These are phyloP conservation scores for Anhinga rufa DNA, from an alignment of 2,113 vertebrate species.

Conservation along the genomic window DNA sequence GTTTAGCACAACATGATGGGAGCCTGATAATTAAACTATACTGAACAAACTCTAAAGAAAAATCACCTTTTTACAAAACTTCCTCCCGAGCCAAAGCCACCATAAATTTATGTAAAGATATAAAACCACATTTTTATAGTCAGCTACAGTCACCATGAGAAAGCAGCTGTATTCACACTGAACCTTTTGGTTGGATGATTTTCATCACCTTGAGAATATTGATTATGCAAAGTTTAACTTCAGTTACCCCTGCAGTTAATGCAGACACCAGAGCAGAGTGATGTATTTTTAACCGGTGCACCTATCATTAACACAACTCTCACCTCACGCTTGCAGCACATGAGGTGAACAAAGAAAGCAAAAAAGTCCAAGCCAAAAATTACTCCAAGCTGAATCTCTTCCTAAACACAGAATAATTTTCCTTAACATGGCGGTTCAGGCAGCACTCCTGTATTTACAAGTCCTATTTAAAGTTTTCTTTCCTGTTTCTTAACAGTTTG, in stretches of 20 bases:
- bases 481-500: neutral
- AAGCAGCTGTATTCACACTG: neutral
- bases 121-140: neutral
- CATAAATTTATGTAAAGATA: neutral
- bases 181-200: neutral
- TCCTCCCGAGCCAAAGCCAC: neutral
- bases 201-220: neutral
- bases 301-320: neutral
- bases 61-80: neutral
- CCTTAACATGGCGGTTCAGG: neutral
- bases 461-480: neutral
- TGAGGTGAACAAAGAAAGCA: neutral
- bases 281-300: neutral
- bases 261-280: fast-evolving
- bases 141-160: neutral
- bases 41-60: neutral
- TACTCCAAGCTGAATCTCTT: neutral
- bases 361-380: neutral
- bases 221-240: neutral
- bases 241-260: neutral
- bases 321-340: neutral
- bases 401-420: neutral
- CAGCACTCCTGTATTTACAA: neutral
- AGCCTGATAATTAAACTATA: neutral
- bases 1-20: neutral